Evolutionary conservation across 1,140 invertebrate genomes (phyloP), one percentile per base, ranked within the genome.

Genomic region (Rhysida immarginata): DNA sequence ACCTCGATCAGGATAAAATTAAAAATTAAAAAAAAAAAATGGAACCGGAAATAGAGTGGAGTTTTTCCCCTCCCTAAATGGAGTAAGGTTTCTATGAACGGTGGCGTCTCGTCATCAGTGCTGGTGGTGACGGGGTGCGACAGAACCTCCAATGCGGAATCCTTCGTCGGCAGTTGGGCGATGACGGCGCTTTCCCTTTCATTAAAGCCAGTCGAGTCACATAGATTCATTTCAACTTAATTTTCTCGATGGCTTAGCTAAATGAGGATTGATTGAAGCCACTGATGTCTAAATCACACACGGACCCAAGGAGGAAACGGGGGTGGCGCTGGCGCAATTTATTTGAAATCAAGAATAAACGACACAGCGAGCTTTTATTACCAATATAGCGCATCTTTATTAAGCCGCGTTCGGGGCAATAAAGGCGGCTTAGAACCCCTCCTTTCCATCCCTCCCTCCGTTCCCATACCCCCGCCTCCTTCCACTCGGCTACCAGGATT

Each of bases 331-430:
- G 2, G 5, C 25, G 52, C 52, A 53, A 53, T 53, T 53, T 53
- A 53, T 53, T 53, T 42, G 27, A 53, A 53, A 53, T 53, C 52
- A 53, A 53, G 26, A 24, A 25, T 53, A 53, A 53, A 53, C 52
- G 52, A 53, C 52, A 29, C 23, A 24, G 14, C 26, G 11, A 16
- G 8, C 26, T 53, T 53, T 53, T 53, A 53, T 53, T 53, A 42
- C 49, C 24, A 13, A 26, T n/a, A 51, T 51, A 42, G 25, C 52
- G n/a, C 52, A 53, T 53, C 52, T 53, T 53, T 53, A 53, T 53
- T 53, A 53, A 53, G 49, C 52, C 52, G 8, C 52, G 52, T 42
- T 53, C 52, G 24, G 41, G 24, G 52, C 52, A 53, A 53, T 53
- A 53, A 53, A 53, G 35, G 52, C 5, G 14, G 26, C 27, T 25